These are phyloP conservation scores for Xanthostigma xanthostigma DNA, from an alignment of 2,888 invertebrate genomes.

Conservation along the genomic window DNA sequence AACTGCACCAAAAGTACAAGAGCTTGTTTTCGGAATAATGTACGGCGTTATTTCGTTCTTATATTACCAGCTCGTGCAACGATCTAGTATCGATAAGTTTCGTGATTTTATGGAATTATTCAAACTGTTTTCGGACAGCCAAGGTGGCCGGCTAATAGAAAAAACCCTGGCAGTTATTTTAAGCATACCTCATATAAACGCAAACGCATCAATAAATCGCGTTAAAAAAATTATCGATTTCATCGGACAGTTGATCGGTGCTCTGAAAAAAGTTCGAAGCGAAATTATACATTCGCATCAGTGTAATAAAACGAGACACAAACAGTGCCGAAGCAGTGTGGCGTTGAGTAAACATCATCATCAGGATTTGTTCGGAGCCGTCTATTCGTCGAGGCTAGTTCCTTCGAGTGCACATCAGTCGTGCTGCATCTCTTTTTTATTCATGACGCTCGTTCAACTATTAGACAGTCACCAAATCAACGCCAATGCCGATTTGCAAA, in stretches of 20 bases:
- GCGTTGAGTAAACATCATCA: conserved; percentile 40
- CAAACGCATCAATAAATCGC: conserved; percentile 27
- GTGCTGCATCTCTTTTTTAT: conserved; percentile 41
- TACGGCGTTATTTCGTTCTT: conserved; percentile 43
- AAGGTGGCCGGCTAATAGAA: conserved; percentile 38
- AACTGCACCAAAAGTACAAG: conserved; percentile 33
- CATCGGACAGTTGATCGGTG: conserved; percentile 37
- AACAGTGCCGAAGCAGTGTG: conserved; percentile 31
- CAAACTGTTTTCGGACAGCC: conserved; percentile 40
- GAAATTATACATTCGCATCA: conserved; percentile 39
- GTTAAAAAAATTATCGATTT: conserved; percentile 39
- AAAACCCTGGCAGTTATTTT: conserved; percentile 39
- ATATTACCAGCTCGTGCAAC: conserved; percentile 40
- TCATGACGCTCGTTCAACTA: conserved; percentile 34
- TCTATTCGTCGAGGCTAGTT: conserved; percentile 24
- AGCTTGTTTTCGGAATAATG: conserved; percentile 42
- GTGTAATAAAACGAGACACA: conserved; percentile 36
- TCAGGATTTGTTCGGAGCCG: conserved; percentile 37
- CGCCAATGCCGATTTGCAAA: conserved; percentile 27
- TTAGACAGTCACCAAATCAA: conserved; percentile 31
- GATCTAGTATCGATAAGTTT: conserved; percentile 34
- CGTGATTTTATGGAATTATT: conserved; percentile 42
- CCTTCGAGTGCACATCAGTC: conserved; percentile 28
- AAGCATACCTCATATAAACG: conserved; percentile 30
- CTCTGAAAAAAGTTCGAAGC: conserved; percentile 39